Conservation (phyloP, 2,797 vertebrate species). For the Rhadinocentrus ornatus region DNA sequence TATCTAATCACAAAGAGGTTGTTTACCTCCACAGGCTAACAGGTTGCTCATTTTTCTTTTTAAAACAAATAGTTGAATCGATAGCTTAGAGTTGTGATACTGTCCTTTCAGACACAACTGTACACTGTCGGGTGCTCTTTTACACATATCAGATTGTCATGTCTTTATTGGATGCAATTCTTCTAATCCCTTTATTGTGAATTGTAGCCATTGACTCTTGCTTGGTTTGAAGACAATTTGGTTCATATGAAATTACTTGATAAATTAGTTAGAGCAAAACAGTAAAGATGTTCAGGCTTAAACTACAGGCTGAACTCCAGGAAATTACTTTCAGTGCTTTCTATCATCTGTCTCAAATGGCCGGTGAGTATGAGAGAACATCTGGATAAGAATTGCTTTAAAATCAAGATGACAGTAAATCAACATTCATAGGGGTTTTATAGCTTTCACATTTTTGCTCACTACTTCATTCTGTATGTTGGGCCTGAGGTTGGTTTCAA, state of each 20-base stretch:
- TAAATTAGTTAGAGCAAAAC: conserved; percentile 24
- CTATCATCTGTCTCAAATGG: conserved; percentile 14
- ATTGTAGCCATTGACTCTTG: conserved; percentile 71
- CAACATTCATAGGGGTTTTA: conserved; percentile 6
- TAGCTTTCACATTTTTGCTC: conserved; percentile 28
- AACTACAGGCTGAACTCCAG: conserved; percentile 66
- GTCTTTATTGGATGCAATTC: conserved; percentile 57
- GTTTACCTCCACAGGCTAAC: neutral
- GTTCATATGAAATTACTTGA: conserved; percentile 10
- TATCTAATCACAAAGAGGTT: neutral
- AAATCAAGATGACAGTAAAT: conserved; percentile 14
- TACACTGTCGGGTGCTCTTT: conserved; percentile 31
- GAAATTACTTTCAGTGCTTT: conserved; percentile 9
- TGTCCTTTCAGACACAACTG: conserved; percentile 12
- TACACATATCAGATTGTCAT: conserved; percentile 66
- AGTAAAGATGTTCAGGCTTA: conserved; percentile 28
- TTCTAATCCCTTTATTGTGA: conserved; percentile 74
- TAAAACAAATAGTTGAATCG: neutral
- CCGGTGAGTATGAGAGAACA: conserved; percentile 16
- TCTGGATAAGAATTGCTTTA: conserved; percentile 25
- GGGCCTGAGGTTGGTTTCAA: conserved; percentile 7
- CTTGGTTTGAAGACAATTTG: conserved; percentile 27
- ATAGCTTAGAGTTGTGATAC: neutral
- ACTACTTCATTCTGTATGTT: neutral
- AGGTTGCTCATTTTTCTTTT: neutral